phyloP scores from a whole-genome alignment of 2,888 invertebrate species.

The Polia nebulosa region DNA sequence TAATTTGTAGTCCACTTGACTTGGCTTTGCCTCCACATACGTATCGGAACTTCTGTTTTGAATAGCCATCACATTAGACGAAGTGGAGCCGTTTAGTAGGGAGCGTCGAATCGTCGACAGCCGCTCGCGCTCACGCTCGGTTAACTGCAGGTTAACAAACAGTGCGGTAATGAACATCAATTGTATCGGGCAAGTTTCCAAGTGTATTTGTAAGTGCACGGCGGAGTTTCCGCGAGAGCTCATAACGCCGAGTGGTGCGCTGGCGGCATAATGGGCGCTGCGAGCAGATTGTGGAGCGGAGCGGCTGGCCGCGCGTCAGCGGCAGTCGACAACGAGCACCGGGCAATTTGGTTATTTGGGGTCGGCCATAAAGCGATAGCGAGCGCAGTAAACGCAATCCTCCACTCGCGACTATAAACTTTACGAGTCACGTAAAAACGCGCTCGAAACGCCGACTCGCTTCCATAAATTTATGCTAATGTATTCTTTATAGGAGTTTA shows the following conservation, averaged over 20 bases:
- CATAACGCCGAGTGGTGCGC: slow-evolving; percentile 73
- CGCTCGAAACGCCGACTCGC: slow-evolving; percentile 90
- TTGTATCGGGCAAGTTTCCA: slow-evolving; percentile 84
- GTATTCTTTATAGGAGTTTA: slow-evolving; percentile 91
- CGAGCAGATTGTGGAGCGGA: slow-evolving; percentile 69
- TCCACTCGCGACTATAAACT: slow-evolving; percentile 91
- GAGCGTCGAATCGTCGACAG: slow-evolving; percentile 59
- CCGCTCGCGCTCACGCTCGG: slow-evolving; percentile 59
- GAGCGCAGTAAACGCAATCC: slow-evolving; percentile 90
- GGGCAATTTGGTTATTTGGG: slow-evolving; percentile 90
- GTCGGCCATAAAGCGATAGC: slow-evolving; percentile 90
- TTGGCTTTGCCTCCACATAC: slow-evolving; percentile 22
- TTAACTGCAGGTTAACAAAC: slow-evolving; percentile 74
- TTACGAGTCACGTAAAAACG: slow-evolving; percentile 91
- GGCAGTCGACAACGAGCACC: slow-evolving; percentile 82
- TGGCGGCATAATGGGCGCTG: slow-evolving; percentile 75
- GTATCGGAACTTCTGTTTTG: slow-evolving; percentile 49
- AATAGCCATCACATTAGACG: slow-evolving; percentile 61
- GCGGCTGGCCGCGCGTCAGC: slow-evolving; percentile 74
- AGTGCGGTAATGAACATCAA: slow-evolving; percentile 80
- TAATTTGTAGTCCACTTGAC: slow-evolving; percentile 72
- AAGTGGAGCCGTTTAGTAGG: slow-evolving; percentile 59
- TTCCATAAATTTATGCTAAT: slow-evolving; percentile 91
- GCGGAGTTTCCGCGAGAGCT: slow-evolving; percentile 75
- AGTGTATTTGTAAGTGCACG: slow-evolving; percentile 77